phyloP scores from a whole-genome alignment of 2,113 vertebrate species.

The Raja brachyura region DNA sequence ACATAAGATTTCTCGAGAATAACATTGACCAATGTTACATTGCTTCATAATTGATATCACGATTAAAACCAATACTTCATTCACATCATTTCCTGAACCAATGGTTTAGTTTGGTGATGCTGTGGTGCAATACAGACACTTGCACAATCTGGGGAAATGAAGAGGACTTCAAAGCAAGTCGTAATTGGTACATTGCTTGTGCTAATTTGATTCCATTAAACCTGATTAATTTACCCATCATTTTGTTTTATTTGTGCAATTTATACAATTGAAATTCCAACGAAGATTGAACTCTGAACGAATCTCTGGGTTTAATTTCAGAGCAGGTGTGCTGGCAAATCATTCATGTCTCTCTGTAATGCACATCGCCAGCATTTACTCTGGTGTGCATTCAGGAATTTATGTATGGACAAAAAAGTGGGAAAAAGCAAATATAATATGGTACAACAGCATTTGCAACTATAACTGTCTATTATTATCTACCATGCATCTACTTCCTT shows the following conservation, averaged over 20 bases:
- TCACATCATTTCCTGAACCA: neutral
- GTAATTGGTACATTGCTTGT: neutral
- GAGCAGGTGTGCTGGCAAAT: neutral
- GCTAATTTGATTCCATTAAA: conserved; percentile 4
- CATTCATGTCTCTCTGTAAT: neutral
- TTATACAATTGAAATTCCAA: neutral
- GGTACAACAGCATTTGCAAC: neutral
- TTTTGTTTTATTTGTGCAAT: conserved; percentile 12
- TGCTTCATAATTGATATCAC: neutral
- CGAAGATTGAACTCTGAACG: neutral
- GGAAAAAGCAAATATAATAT: neutral
- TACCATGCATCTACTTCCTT: neutral
- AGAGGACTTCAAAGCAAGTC: neutral
- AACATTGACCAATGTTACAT: neutral
- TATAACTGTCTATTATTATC: neutral
- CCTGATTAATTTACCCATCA: neutral
- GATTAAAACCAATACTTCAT: neutral
- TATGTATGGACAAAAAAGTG: neutral
- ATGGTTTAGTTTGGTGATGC: neutral
- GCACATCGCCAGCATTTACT: neutral
- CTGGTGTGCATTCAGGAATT: neutral
- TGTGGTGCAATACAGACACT: too few relatives aligned
- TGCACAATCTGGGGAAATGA: neutral
- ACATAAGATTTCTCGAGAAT: too few relatives aligned
- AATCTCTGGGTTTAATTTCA: neutral